Evolutionary conservation across 2,797 vertebrate species (phyloP).

Genomic region (Amazonetta brasiliensis): DNA sequence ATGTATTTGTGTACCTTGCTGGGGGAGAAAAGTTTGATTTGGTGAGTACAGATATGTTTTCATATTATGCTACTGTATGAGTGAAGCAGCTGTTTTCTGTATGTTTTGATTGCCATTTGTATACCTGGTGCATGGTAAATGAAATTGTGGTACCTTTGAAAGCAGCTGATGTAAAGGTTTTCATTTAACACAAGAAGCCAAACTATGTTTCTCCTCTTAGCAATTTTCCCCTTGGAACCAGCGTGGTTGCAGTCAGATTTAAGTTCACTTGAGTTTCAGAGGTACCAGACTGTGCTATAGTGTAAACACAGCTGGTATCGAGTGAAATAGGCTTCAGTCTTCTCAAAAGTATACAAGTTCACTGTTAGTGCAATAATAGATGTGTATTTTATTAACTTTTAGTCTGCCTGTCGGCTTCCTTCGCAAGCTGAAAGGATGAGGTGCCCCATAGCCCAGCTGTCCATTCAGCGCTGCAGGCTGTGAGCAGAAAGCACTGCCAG

Average conservation of each 20-base stretch:
- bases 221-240: neutral
- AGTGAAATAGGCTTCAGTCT: constrained; percentile 52
- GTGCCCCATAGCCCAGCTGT: neutral
- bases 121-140: neutral
- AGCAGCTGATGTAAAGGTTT: constrained; percentile 17
- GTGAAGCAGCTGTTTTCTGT: neutral
- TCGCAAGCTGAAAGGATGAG: neutral
- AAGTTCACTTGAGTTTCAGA: constrained; percentile 49
- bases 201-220: neutral
- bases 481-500: neutral
- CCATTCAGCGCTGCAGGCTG: neutral
- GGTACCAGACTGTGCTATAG: constrained; percentile 65
- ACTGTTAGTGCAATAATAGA: constrained; percentile 44
- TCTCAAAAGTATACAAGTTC: constrained; percentile 45
- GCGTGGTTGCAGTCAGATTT: neutral
- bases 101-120: neutral
- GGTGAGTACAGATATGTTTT: neutral
- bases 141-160: constrained; percentile 26
- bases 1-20: neutral
- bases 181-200: neutral
- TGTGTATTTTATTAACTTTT: constrained; percentile 60
- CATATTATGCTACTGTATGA: neutral
- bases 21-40: neutral
- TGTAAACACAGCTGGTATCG: constrained; percentile 61
- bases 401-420: neutral